Conservation (phyloP, 2,888 invertebrate species). For the Leucozona laternaria region DNA sequence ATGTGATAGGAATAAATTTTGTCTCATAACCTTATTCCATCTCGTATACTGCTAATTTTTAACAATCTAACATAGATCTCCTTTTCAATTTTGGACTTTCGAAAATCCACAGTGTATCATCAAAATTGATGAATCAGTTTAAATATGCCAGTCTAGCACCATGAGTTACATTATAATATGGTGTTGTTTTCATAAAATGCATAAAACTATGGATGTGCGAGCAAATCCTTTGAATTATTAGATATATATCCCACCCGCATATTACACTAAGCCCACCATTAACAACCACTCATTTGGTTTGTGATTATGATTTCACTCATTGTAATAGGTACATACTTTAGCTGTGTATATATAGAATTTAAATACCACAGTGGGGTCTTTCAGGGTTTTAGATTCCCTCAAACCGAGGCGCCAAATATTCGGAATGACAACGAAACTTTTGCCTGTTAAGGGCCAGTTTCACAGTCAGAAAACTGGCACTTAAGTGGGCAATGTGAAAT, state of each 20-base stretch:
- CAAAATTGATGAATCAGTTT: background rate
- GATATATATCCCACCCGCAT: background rate
- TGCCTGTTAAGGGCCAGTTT: too few relatives aligned
- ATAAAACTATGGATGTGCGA: slow-evolving; percentile 19
- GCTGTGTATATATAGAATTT: background rate
- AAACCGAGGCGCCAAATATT: too few relatives aligned
- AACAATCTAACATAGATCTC: background rate
- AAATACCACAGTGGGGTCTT: background rate
- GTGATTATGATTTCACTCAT: slow-evolving; percentile 15
- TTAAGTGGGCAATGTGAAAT: too few relatives aligned
- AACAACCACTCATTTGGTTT: slow-evolving; percentile 51
- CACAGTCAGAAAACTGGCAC: too few relatives aligned
- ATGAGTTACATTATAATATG: background rate
- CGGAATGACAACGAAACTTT: too few relatives aligned
- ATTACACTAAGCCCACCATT: slow-evolving; percentile 36
- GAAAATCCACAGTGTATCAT: background rate
- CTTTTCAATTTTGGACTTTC: background rate
- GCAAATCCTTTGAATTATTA: background rate
- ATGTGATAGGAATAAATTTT: background rate
- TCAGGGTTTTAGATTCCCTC: too few relatives aligned
- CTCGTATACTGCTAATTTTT: background rate
- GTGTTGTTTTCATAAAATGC: background rate
- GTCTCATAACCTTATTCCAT: background rate
- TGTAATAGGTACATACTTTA: background rate
- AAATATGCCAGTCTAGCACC: background rate